Conservation (phyloP, 2,888 invertebrate genomes). For the Hyles lineata region DNA sequence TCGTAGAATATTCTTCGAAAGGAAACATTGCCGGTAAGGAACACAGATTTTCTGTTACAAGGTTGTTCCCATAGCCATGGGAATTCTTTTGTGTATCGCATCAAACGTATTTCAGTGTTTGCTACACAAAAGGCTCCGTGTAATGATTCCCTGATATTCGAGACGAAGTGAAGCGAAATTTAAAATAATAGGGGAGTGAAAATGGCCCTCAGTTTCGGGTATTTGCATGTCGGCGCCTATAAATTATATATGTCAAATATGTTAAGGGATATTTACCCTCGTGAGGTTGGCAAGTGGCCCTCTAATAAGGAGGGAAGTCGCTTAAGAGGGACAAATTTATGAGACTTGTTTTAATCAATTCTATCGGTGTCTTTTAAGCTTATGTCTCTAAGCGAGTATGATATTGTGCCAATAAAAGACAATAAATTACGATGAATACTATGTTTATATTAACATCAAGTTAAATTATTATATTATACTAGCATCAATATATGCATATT, state of each 20-base stretch:
- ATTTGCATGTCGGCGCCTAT: slow-evolving; percentile 44
- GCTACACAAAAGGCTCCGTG: slow-evolving; percentile 30
- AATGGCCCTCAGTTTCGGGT: slow-evolving; percentile 33
- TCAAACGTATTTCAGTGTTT: slow-evolving; percentile 42
- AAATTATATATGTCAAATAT: slow-evolving; percentile 72
- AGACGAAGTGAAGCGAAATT: slow-evolving; percentile 29
- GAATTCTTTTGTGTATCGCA: slow-evolving; percentile 23
- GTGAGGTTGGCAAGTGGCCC: slow-evolving; percentile 59
- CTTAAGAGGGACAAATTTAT: slow-evolving; percentile 64
- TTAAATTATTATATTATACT: too few relatives aligned
- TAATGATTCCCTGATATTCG: slow-evolving; percentile 17
- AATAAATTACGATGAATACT: too few relatives aligned
- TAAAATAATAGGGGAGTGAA: slow-evolving; percentile 44
- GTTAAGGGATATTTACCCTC: slow-evolving; percentile 64
- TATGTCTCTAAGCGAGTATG: neutral
- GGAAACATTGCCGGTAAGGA: slow-evolving; percentile 19
- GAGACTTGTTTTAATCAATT: slow-evolving; percentile 58
- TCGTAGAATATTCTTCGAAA: neutral
- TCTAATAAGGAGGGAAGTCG: slow-evolving; percentile 63
- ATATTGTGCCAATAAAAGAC: neutral
- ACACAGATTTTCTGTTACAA: slow-evolving; percentile 11
- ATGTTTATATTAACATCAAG: too few relatives aligned
- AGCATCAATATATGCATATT: too few relatives aligned
- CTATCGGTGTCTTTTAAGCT: slow-evolving; percentile 41
- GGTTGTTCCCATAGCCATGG: slow-evolving; percentile 10